phyloP scores from a whole-genome alignment of 2,797 vertebrate species.

The Huso huso region DNA sequence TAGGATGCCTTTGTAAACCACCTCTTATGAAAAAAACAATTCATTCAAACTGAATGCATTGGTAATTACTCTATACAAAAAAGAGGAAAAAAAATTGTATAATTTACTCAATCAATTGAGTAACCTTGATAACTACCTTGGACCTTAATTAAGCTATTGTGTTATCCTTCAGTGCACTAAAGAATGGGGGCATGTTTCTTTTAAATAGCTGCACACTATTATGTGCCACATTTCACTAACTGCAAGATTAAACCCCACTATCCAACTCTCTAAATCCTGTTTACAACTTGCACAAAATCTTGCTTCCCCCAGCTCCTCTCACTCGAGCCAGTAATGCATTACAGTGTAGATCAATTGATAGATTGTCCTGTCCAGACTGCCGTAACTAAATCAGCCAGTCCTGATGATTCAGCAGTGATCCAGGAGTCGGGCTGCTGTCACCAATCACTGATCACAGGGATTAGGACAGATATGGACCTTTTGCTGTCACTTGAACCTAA shows the following conservation, averaged over 20 bases:
- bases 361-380: conserved; percentile 48
- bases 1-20: no score
- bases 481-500: conserved; percentile 58
- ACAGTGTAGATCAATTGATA: conserved; percentile 52
- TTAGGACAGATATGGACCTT: conserved; percentile 59
- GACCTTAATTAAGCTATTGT: conserved; percentile 7
- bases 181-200: conserved; percentile 48
- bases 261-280: conserved; percentile 54
- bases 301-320: conserved; percentile 27
- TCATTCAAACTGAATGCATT: not conserved
- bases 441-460: conserved; percentile 56
- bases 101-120: no score
- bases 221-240: conserved; percentile 47
- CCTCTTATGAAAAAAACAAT: not conserved
- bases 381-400: conserved; percentile 53
- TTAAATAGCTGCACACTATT: conserved; percentile 36
- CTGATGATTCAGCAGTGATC: conserved; percentile 62
- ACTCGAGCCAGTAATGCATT: conserved; percentile 51
- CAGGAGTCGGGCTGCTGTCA: conserved; percentile 57
- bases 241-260: conserved; percentile 45
- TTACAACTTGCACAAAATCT: conserved; percentile 25
- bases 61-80: no score
- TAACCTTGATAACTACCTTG: no score
- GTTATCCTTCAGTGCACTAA: conserved; percentile 30
- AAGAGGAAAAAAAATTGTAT: no score